Base-by-base conservation (phyloP, 2,888 invertebrate genomes). In the Eucera pruinosa region DNA sequence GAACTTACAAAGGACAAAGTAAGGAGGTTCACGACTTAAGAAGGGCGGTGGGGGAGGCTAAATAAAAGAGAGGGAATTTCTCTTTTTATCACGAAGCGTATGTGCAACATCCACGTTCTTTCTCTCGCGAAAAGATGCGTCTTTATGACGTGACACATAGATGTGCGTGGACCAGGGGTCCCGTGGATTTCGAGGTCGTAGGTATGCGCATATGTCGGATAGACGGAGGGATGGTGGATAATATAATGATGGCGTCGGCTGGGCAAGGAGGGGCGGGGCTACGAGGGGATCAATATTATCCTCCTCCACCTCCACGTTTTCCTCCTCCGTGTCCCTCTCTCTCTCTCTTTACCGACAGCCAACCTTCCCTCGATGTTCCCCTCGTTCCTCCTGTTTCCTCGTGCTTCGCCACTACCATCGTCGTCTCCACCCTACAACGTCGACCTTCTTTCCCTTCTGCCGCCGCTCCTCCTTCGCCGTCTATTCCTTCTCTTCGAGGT, bases 261-360 rank as follows among this genome's bases (percentile, higher is more conserved):
- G 88, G 86, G 84, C 86, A 89, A 89, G 91, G 91, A 88, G 91
- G 90, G 91, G 92, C 92, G 92, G 92, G 92, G 91, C 92, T 90
- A 91, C 90, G 90, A 90, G 91, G 91, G 91, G 92, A 92, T 92
- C 92, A 91, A 92, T 92, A 92, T 91, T 91, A 91, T 92, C 91
- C 91, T 91, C 91, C 91, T 91, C 90, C 88, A 87, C 89, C 90
- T 89, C 89, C 82, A 79, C 60, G 25, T 39, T 78, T 78, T 64
- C 72, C 74, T 79, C 83, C 61, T 78, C 83, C 78, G 79, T 73
- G 72, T 80, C 81, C 84, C 80, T 80, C 84, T 84, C 84, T 80
- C 81, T 84, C 80, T 80, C 84, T 84, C 84, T 73, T 65, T 74
- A 52, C 47, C 77, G 65, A 58, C 68, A 60, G 52, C 65, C 70